A percentile compares a stretch with the other conserved stretches of the same genome.
phyloP scores from a whole-genome alignment of 2,888 invertebrate species.

The Sclerodermus sp. region DNA sequence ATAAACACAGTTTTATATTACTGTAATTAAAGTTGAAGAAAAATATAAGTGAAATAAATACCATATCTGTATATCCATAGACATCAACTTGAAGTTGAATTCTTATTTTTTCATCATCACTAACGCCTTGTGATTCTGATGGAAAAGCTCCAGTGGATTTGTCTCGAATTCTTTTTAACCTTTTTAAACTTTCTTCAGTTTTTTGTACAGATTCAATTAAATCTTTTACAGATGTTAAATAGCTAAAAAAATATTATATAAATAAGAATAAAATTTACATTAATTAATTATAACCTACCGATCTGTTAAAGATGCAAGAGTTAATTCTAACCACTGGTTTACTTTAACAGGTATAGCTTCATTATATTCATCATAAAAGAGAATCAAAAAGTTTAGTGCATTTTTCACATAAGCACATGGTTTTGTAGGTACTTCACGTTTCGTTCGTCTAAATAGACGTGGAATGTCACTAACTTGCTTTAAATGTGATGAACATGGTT shows the following conservation, averaged over 20 bases:
- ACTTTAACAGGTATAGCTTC: conserved; percentile 52
- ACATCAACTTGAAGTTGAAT: conserved; percentile 88
- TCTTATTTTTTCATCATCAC: conserved; percentile 93
- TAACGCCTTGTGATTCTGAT: conserved; percentile 64
- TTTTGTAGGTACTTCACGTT: conserved; percentile 80
- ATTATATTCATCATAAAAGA: conserved; percentile 63
- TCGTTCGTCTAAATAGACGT: conserved; percentile 87
- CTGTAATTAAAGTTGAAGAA: not conserved
- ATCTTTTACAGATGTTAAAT: conserved; percentile 77
- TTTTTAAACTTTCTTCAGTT: conserved; percentile 90
- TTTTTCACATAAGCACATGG: conserved; percentile 79
- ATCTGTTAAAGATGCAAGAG: conserved; percentile 58
- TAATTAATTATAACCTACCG: conserved; percentile 54
- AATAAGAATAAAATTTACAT: conserved; percentile 2
- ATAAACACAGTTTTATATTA: conserved; percentile 1
- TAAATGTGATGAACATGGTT: conserved; percentile 64
- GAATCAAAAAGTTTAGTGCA: conserved; percentile 64
- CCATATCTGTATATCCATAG: conserved; percentile 69
- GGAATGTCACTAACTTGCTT: conserved; percentile 92
- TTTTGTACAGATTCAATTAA: conserved; percentile 91
- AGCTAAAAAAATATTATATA: conserved; percentile 54
- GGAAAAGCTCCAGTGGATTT: conserved; percentile 57
- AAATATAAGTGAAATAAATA: conserved; percentile 40
- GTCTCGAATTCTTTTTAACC: conserved; percentile 83
- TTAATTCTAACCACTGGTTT: conserved; percentile 54